Percentiles rank a stretch among this genome's conserved stretches.
Conservation (phyloP, 1,140 invertebrate species). For the Macrobrachium rosenbergii region DNA sequence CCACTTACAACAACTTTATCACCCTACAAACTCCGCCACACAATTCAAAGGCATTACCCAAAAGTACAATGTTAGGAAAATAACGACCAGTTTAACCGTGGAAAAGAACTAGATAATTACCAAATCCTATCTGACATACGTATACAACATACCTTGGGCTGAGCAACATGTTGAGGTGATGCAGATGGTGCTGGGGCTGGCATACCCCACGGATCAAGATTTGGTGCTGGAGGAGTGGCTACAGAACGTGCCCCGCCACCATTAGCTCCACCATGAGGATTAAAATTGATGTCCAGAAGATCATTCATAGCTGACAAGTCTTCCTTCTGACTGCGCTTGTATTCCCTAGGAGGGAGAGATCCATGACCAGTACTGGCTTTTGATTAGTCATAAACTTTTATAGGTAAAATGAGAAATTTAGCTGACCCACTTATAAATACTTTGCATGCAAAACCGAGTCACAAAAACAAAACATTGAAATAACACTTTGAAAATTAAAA, state of each 20-base stretch:
- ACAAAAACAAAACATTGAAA: too few relatives aligned
- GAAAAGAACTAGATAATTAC: not conserved
- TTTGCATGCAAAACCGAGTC: too few relatives aligned
- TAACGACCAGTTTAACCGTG: not conserved
- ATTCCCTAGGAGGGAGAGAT: slow-evolving; percentile 43
- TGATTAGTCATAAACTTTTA: not conserved
- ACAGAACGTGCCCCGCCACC: slow-evolving; percentile 70
- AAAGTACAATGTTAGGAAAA: too few relatives aligned
- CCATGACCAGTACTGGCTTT: slow-evolving; percentile 16
- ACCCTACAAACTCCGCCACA: too few relatives aligned
- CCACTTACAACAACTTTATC: too few relatives aligned
- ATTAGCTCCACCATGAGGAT: slow-evolving; percentile 61
- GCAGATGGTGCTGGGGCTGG: slow-evolving; percentile 72
- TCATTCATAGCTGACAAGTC: slow-evolving; percentile 64
- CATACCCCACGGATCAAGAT: slow-evolving; percentile 80
- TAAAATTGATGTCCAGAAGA: slow-evolving; percentile 66
- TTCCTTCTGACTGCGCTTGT: slow-evolving; percentile 37
- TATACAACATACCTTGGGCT: slow-evolving; percentile 42
- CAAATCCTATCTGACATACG: not conserved
- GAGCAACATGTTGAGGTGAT: slow-evolving; percentile 66
- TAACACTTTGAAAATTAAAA: too few relatives aligned
- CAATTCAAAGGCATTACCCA: too few relatives aligned
- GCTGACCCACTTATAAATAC: too few relatives aligned
- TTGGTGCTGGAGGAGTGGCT: slow-evolving; percentile 70
- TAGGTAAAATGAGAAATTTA: too few relatives aligned